These are phyloP conservation scores for Styela clava DNA, from an alignment of 23 tunicate species.

Conservation along the genomic window DNA sequence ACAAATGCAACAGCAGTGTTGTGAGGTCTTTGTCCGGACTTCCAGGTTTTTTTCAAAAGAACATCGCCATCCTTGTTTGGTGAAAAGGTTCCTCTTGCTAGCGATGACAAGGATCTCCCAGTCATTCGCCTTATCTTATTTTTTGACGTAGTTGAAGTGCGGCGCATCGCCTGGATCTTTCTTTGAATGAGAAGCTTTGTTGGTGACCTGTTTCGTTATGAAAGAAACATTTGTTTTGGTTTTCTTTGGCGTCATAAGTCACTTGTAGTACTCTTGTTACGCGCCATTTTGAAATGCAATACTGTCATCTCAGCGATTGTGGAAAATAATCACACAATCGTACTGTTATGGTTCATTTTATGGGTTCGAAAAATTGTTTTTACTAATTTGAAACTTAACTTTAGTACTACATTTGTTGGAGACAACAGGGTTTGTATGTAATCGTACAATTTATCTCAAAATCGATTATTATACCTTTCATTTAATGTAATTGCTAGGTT, in stretches of 20 bases:
- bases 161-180: neutral
- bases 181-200: constrained; percentile 9
- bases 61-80: neutral
- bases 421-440: no score
- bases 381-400: no score
- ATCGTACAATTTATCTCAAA: no score
- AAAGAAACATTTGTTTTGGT: constrained; percentile 3
- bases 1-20: constrained; percentile 15
- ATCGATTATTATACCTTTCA: no score
- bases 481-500: no score
- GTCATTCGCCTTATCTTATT: constrained; percentile 15
- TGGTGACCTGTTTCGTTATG: neutral
- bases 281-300: neutral
- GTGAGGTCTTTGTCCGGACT: constrained; percentile 31
- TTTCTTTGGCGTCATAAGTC: neutral
- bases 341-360: no score
- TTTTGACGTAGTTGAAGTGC: constrained; percentile 1
- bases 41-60: constrained; percentile 1
- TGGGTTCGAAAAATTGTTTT: no score
- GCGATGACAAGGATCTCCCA: constrained; percentile 20
- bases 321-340: no score
- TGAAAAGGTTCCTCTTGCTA: constrained; percentile 17
- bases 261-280: neutral
- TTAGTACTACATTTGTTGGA: no score
- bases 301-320: no score